phyloP scores from a whole-genome alignment of 2,888 invertebrate species.

The Automeris io region DNA sequence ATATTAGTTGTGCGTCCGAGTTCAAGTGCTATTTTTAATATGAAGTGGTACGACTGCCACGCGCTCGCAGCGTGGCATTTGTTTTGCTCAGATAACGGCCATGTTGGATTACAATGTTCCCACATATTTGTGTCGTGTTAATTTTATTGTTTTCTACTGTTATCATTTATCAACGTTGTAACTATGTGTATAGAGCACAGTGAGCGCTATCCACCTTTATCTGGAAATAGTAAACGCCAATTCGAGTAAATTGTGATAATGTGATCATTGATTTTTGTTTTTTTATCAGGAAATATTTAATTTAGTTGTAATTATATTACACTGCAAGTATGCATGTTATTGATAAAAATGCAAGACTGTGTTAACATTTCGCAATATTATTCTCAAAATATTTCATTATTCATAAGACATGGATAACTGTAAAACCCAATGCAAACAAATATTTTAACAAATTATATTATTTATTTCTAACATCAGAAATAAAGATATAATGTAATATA shows the following conservation, averaged over 20 bases:
- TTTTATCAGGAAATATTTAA: conserved; percentile 1
- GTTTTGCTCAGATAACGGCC: conserved; percentile 60
- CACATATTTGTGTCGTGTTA: conserved; percentile 59
- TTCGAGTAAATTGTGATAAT: conserved; percentile 35
- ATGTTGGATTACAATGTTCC: conserved; percentile 30
- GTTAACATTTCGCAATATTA: not conserved
- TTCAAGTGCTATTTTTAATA: conserved; percentile 51
- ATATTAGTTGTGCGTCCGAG: conserved; percentile 30
- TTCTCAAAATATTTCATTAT: no score
- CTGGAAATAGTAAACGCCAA: conserved; percentile 39
- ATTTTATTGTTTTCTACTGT: conserved; percentile 39
- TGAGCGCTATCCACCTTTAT: conserved; percentile 30
- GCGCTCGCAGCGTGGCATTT: conserved; percentile 60
- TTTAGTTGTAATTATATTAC: not conserved
- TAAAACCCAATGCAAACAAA: no score
- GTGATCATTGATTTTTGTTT: conserved; percentile 17
- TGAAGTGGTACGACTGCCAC: conserved; percentile 47
- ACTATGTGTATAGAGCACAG: conserved; percentile 33
- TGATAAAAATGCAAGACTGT: not conserved
- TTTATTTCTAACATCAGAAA: no score
- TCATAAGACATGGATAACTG: no score
- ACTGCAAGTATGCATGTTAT: not conserved
- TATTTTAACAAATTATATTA: no score
- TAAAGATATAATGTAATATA: no score
- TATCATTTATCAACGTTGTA: conserved; percentile 33